Conservation (phyloP, 2,888 invertebrate genomes). For the Bombylius major region DNA sequence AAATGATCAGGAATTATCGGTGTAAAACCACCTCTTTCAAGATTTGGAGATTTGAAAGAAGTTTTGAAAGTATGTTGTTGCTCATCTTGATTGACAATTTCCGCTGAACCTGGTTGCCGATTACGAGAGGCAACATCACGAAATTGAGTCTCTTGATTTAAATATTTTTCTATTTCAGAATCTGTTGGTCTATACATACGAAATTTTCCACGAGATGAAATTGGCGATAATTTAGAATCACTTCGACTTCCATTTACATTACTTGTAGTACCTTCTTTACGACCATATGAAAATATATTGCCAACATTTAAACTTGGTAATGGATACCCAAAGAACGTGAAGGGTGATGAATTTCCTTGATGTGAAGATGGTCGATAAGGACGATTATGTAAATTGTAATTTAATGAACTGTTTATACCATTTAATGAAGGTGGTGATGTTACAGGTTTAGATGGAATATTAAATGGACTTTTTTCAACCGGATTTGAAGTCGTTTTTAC, state of each 20-base stretch:
- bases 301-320: slow-evolving; percentile 59
- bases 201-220: slow-evolving; percentile 23
- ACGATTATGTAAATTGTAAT: slow-evolving; percentile 31
- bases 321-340: slow-evolving; percentile 78
- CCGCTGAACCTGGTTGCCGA: slow-evolving; percentile 25
- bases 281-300: slow-evolving; percentile 41
- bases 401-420: slow-evolving; percentile 35
- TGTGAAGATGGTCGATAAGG: slow-evolving; percentile 18
- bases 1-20: slow-evolving; percentile 58
- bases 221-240: neutral
- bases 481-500: neutral
- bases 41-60: slow-evolving; percentile 34
- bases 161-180: slow-evolving; percentile 33
- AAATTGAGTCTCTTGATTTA: slow-evolving; percentile 21
- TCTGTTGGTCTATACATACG: slow-evolving; percentile 32
- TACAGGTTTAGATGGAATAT: neutral
- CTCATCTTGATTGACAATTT: slow-evolving; percentile 24
- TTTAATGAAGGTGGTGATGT: slow-evolving; percentile 40
- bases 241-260: slow-evolving; percentile 1
- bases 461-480: neutral
- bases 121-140: slow-evolving; percentile 20
- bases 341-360: slow-evolving; percentile 39
- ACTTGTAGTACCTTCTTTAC: slow-evolving; percentile 28
- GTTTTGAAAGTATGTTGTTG: slow-evolving; percentile 28
- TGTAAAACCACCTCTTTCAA: slow-evolving; percentile 64